Percentiles rank a stretch among this genome's conserved stretches.
phyloP scores from a whole-genome alignment of 2,888 invertebrate genomes.

The Odontocerum albicorne region DNA sequence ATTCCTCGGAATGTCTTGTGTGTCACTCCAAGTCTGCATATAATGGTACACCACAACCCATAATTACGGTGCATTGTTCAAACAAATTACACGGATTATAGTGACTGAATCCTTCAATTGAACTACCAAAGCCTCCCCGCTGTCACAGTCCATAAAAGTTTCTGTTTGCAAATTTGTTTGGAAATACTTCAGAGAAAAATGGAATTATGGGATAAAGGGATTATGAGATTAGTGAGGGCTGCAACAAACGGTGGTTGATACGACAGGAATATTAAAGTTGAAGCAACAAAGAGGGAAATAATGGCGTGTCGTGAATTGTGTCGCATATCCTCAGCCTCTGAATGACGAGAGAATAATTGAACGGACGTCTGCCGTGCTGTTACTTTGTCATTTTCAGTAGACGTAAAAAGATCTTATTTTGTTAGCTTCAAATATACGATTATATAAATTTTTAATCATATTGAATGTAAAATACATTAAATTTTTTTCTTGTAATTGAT shows the following conservation, averaged over 20 bases:
- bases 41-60: too few species aligned
- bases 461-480: too few species aligned
- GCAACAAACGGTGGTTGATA: conserved; percentile 32
- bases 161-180: conserved; percentile 36
- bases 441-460: too few species aligned
- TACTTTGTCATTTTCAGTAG: too few species aligned
- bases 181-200: conserved; percentile 34
- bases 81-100: conserved; percentile 30
- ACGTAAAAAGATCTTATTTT: too few species aligned
- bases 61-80: conserved; percentile 29
- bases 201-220: conserved; percentile 35
- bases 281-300: conserved; percentile 17
- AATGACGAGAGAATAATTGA: too few species aligned
- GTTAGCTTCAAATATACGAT: too few species aligned
- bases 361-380: too few species aligned
- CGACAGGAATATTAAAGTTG: conserved; percentile 35
- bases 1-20: too few species aligned
- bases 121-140: conserved; percentile 16
- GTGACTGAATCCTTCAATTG: neutral
- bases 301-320: neutral
- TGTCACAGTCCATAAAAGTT: conserved; percentile 24
- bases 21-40: too few species aligned
- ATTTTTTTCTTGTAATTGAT: too few species aligned
- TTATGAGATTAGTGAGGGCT: conserved; percentile 29
- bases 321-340: too few species aligned